Percentiles rank a stretch among this genome's conserved stretches.
phyloP scores from a whole-genome alignment of 1,140 invertebrate species.

The Drosophila kanapiae region DNA sequence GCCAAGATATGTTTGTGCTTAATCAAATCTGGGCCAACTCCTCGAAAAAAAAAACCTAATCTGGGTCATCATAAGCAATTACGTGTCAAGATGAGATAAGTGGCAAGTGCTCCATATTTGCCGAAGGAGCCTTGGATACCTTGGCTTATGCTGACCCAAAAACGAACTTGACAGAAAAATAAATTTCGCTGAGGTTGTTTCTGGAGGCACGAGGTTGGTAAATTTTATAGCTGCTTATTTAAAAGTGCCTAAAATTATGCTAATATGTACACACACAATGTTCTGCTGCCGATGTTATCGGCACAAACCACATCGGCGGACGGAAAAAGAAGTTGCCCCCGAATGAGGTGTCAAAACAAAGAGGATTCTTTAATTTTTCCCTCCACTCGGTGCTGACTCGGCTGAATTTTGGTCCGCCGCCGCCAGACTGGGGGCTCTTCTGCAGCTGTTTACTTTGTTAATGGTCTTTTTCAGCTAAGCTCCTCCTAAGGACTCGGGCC shows the following conservation, averaged over 20 bases:
- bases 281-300: slow-evolving; percentile 27
- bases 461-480: slow-evolving; percentile 82
- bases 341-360: slow-evolving; percentile 72
- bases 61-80: slow-evolving; percentile 31
- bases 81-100: slow-evolving; percentile 32
- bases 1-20: slow-evolving; percentile 12
- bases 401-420: slow-evolving; percentile 50
- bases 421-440: slow-evolving; percentile 53
- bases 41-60: neutral
- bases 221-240: slow-evolving; percentile 37
- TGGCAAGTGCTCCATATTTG: neutral
- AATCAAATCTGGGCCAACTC: slow-evolving; percentile 21
- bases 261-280: slow-evolving; percentile 28
- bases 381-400: slow-evolving; percentile 54
- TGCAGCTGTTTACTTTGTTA: slow-evolving; percentile 83
- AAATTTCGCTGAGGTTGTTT: slow-evolving; percentile 5
- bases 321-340: slow-evolving; percentile 9
- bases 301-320: slow-evolving; percentile 1
- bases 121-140: neutral
- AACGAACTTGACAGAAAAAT: slow-evolving; percentile 5
- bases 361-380: slow-evolving; percentile 61
- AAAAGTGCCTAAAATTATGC: slow-evolving; percentile 49
- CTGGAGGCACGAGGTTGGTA: slow-evolving; percentile 1
- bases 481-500: slow-evolving; percentile 33
- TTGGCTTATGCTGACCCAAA: slow-evolving; percentile 24